These are phyloP conservation scores for Scopus umbretta DNA, from an alignment of 2,113 vertebrate genomes.

Conservation along the genomic window DNA sequence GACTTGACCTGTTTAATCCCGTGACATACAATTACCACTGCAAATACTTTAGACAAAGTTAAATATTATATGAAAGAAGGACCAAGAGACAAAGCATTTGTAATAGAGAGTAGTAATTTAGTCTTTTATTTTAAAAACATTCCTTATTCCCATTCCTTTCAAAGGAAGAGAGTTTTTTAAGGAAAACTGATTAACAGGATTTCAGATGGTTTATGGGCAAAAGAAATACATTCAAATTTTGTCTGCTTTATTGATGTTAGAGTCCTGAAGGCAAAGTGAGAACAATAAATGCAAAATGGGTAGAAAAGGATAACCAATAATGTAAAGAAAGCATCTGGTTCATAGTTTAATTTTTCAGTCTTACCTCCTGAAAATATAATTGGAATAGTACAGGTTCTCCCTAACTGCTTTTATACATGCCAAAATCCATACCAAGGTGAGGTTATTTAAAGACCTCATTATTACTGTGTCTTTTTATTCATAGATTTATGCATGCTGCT, in stretches of 20 bases:
- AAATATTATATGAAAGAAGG: not conserved
- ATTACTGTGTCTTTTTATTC: not conserved
- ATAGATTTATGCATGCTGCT: not conserved
- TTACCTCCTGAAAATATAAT: not conserved
- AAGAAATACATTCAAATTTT: not conserved
- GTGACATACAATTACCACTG: not conserved
- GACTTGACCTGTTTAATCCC: not conserved
- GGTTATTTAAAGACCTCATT: not conserved
- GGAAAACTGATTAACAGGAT: not conserved
- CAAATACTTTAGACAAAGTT: not conserved
- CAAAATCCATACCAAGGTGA: rapidly evolving
- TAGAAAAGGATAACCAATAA: not conserved
- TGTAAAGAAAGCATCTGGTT: not conserved
- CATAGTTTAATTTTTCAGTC: not conserved
- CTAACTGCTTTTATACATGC: not conserved
- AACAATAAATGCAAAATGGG: not conserved
- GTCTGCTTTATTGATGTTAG: not conserved
- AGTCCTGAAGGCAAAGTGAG: not conserved
- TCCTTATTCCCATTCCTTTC: not conserved
- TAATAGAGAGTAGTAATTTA: not conserved
- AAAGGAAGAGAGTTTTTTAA: not conserved
- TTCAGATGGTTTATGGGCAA: not conserved
- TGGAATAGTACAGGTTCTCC: not conserved
- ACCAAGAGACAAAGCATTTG: not conserved
- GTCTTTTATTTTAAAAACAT: not conserved